Conservation (phyloP, 1,140 invertebrate genomes). For the Zaprionus davidi region DNA sequence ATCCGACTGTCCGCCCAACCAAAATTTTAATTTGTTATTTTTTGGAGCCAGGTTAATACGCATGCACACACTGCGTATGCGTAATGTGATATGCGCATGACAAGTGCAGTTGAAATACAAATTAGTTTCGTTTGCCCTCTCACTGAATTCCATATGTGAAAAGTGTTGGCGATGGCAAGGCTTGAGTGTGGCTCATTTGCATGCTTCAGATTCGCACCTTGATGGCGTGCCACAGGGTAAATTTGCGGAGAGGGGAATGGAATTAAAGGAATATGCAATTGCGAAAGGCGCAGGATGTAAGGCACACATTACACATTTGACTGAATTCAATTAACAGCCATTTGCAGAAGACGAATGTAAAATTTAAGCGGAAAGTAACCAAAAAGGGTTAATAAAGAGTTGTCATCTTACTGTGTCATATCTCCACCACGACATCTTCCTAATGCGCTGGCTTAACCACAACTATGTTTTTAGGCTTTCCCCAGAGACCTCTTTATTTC, state of each 20-base stretch:
- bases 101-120: conserved; percentile 76
- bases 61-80: conserved; percentile 61
- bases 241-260: not conserved
- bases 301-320: too few species aligned
- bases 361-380: not conserved
- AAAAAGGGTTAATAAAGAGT: not conserved
- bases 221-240: conserved; percentile 41
- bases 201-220: conserved; percentile 71
- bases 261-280: too few species aligned
- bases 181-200: conserved; percentile 62
- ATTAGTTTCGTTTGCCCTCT: conserved; percentile 63
- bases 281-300: too few species aligned
- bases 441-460: not conserved
- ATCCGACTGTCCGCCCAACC: not conserved
- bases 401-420: not conserved
- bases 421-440: too few species aligned
- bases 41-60: not conserved
- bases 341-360: not conserved
- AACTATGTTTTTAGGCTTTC: not conserved
- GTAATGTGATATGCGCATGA: conserved; percentile 51
- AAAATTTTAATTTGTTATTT: conserved; percentile 1
- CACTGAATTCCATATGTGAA: conserved; percentile 48
- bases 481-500: not conserved
- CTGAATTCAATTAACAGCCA: not conserved
- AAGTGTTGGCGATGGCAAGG: conserved; percentile 8